Evolutionary conservation across 2,113 vertebrate species (phyloP).

Genomic region (Ailuropoda melanoleuca): DNA sequence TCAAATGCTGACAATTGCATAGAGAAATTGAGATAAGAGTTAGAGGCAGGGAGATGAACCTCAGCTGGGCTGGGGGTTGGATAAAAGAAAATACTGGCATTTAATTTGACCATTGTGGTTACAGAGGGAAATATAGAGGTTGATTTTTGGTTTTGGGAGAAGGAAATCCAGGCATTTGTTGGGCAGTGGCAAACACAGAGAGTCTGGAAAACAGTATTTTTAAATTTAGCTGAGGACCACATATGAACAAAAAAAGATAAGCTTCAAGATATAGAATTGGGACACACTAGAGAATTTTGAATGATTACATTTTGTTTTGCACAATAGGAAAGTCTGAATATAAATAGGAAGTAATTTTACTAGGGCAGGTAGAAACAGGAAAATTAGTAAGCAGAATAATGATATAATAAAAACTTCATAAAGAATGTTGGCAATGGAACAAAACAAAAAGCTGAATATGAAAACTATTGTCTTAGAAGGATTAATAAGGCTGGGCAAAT

Average conservation of each 20-base stretch:
- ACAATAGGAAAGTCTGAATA: not conserved
- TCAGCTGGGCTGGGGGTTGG: not conserved
- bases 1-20: not conserved
- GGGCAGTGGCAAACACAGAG: not conserved
- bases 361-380: not conserved
- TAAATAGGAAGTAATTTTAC: not conserved
- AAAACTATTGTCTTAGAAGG: conserved; percentile 10
- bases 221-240: not conserved
- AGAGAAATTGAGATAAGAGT: not conserved
- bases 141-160: not conserved
- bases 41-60: not conserved
- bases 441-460: not conserved
- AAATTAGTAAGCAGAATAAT: conserved; percentile 13
- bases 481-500: not conserved
- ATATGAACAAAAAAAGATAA: not conserved
- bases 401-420: not conserved
- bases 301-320: not conserved
- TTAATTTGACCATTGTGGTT: not conserved
- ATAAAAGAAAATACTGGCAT: not conserved
- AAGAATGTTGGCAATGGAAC: not conserved
- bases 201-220: not conserved
- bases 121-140: not conserved
- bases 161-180: not conserved
- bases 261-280: not conserved
- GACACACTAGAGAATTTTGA: not conserved